These are phyloP conservation scores for Heliconius hewitsoni DNA, from an alignment of 1,140 invertebrate genomes.

Conservation along the genomic window DNA sequence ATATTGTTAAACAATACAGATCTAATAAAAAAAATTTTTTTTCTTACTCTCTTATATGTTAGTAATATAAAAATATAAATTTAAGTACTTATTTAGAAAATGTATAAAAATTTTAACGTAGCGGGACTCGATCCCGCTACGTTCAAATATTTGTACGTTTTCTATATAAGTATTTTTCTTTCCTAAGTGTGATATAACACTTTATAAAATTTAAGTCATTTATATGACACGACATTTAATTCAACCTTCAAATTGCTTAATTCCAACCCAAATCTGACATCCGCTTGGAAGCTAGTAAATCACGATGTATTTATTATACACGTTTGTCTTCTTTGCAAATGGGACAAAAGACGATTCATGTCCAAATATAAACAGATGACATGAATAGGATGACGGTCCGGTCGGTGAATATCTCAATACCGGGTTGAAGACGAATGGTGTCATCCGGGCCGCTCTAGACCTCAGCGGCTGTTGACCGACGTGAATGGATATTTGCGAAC, in stretches of 20 bases:
- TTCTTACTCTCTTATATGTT: no score
- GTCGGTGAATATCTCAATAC: conserved; percentile 44
- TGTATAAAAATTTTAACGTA: no score
- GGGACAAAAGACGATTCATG: conserved; percentile 9
- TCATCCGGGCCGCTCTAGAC: conserved; percentile 12
- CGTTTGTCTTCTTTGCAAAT: neutral
- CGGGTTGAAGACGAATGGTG: conserved; percentile 40
- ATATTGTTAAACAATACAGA: no score
- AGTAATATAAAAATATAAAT: no score
- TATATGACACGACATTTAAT: neutral
- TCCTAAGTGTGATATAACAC: no score
- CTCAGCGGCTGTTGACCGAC: conserved; percentile 21
- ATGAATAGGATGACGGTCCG: conserved; percentile 30
- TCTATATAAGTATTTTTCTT: no score
- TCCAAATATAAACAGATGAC: conserved; percentile 1
- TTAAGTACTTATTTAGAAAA: no score
- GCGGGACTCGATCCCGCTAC: no score
- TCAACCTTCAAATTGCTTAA: neutral
- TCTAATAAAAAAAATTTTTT: no score
- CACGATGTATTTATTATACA: neutral
- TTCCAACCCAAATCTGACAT: conserved; percentile 2
- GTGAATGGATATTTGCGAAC: conserved; percentile 14
- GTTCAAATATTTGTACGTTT: no score
- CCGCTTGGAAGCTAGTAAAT: neutral
- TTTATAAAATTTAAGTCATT: no score